These are phyloP conservation scores for Morone saxatilis DNA, from an alignment of 2,113 vertebrate species.

Conservation along the genomic window DNA sequence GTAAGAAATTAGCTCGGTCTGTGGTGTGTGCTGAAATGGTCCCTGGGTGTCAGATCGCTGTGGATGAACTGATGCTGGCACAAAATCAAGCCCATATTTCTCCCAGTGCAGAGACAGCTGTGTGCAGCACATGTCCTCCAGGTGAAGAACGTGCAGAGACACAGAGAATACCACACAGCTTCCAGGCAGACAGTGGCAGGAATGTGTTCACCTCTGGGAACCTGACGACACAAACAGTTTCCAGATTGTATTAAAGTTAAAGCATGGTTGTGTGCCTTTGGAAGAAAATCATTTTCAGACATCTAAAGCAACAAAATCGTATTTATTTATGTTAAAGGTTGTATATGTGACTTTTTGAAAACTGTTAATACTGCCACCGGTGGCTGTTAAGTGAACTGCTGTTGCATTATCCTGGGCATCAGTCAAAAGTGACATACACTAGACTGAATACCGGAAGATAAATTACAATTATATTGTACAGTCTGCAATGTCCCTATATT, in stretches of 20 bases:
- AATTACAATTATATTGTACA: no score
- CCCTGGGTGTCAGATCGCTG: not conserved
- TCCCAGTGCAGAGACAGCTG: not conserved
- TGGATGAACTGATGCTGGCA: constrained; percentile 7
- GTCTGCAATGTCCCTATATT: no score
- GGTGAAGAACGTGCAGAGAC: constrained; percentile 65
- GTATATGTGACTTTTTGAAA: no score
- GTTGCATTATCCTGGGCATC: no score
- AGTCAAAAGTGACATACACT: no score
- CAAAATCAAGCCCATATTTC: constrained; percentile 8
- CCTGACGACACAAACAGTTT: not conserved
- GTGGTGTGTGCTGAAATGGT: not conserved
- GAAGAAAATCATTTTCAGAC: no score
- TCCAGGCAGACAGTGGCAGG: constrained; percentile 25
- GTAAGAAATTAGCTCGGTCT: not conserved
- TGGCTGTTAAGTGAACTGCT: no score
- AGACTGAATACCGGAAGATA: no score
- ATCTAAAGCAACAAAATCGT: not conserved
- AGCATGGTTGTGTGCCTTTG: no score
- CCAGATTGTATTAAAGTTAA: not conserved
- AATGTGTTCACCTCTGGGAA: constrained; percentile 39
- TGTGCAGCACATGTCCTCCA: constrained; percentile 22
- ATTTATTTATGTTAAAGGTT: no score
- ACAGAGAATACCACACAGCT: constrained; percentile 48
- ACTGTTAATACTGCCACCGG: no score